These are phyloP conservation scores for Folsomia manolachei DNA, from an alignment of 2,888 invertebrate species.

Conservation along the genomic window DNA sequence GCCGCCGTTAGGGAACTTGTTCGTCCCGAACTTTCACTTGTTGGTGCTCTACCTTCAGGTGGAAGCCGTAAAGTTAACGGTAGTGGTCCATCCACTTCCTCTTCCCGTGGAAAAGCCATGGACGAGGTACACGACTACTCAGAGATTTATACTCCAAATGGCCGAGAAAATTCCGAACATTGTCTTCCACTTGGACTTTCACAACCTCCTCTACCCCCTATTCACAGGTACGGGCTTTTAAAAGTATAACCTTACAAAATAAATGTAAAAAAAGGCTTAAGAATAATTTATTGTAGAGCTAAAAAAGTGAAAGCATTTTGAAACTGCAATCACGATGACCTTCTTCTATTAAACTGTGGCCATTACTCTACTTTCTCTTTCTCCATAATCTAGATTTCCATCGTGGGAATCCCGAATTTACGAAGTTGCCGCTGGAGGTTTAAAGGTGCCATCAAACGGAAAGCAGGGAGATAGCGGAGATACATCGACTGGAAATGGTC, in stretches of 20 bases:
- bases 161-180: conserved; percentile 62
- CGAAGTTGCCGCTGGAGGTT: conserved; percentile 63
- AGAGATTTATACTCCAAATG: conserved; percentile 88
- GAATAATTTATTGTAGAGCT: too few relatives aligned
- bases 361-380: background rate
- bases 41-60: conserved; percentile 53
- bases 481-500: conserved; percentile 38
- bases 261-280: too few relatives aligned
- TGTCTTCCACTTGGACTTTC: conserved; percentile 53
- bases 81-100: conserved; percentile 16
- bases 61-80: conserved; percentile 26
- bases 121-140: conserved; percentile 75
- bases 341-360: too few relatives aligned
- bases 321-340: background rate
- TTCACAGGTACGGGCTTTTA: conserved; percentile 64
- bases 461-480: conserved; percentile 35
- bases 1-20: conserved; percentile 62
- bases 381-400: conserved; percentile 61
- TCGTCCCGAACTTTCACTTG: conserved; percentile 50
- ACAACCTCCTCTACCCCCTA: conserved; percentile 81
- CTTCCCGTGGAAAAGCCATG: conserved; percentile 40
- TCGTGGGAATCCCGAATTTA: conserved; percentile 96
- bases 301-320: background rate
- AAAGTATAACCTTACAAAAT: background rate
- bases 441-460: conserved; percentile 45